Conservation (phyloP, 2,888 invertebrate species). For the Acanthococcus lagerstroemiae region DNA sequence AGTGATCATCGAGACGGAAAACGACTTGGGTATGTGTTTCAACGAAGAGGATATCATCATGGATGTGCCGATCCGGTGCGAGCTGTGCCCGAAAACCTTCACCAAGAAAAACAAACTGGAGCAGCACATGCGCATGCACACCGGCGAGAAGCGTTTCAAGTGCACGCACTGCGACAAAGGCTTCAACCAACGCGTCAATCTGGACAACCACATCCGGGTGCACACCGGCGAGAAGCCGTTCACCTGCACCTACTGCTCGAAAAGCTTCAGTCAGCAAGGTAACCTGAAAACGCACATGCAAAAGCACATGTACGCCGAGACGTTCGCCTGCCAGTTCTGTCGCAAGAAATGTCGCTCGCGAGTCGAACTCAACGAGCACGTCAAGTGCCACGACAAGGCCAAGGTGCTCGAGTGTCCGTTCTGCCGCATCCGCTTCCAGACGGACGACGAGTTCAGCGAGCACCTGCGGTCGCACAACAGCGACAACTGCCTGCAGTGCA, state of each 20-base stretch:
- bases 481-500: conserved; percentile 33
- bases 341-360: conserved; percentile 8
- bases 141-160: conserved; percentile 20
- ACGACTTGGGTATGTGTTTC: background rate
- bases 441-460: conserved; percentile 17
- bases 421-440: background rate
- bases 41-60: background rate
- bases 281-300: conserved; percentile 30
- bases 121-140: conserved; percentile 17
- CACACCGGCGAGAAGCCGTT: conserved; percentile 31
- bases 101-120: conserved; percentile 13
- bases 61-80: conserved; percentile 7
- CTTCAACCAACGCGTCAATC: conserved; percentile 27
- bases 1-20: conserved; percentile 18
- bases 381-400: conserved; percentile 2
- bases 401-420: conserved; percentile 6
- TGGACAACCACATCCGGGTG: conserved; percentile 27
- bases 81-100: conserved; percentile 16
- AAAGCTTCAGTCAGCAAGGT: conserved; percentile 29
- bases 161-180: conserved; percentile 23
- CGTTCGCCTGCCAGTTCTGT: conserved; percentile 22
- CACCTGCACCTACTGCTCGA: conserved; percentile 8
- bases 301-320: conserved; percentile 25
- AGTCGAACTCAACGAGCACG: conserved; percentile 19
- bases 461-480: conserved; percentile 33